Evolutionary conservation across 2,888 invertebrate species (phyloP).

Genomic region (Leucophenga maculata): DNA sequence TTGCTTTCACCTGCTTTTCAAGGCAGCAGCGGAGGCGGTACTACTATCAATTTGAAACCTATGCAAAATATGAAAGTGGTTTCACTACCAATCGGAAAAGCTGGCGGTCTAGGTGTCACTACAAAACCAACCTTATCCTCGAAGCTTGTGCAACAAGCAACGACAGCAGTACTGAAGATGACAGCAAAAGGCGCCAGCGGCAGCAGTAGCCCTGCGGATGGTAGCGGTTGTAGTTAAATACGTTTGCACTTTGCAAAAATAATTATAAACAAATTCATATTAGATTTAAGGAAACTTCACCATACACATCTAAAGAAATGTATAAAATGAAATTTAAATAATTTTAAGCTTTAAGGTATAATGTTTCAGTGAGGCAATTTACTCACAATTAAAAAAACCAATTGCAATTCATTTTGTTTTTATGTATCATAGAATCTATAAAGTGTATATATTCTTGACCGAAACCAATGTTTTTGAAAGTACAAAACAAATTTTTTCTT

Average conservation of each 20-base stretch:
- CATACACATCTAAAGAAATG: background rate
- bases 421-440: too few relatives aligned
- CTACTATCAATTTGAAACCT: constrained; percentile 76
- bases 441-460: too few relatives aligned
- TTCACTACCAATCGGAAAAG: constrained; percentile 68
- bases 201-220: background rate
- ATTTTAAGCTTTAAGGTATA: constrained; percentile 45
- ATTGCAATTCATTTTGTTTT: too few relatives aligned
- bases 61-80: constrained; percentile 78
- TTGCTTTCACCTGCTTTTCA: constrained; percentile 77
- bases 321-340: constrained; percentile 3
- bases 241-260: background rate
- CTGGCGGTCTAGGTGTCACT: background rate
- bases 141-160: constrained; percentile 40
- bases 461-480: too few relatives aligned
- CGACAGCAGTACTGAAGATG: constrained; percentile 34
- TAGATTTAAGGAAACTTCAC: background rate
- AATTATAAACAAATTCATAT: background rate
- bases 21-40: constrained; percentile 67
- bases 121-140: constrained; percentile 32
- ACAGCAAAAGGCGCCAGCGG: background rate
- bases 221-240: constrained; percentile 15
- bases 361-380: constrained; percentile 24
- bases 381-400: constrained; percentile 30
- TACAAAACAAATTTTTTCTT: too few relatives aligned